These are phyloP conservation scores for Bubo blakistoni DNA, from an alignment of 2,113 vertebrate genomes.

Conservation along the genomic window DNA sequence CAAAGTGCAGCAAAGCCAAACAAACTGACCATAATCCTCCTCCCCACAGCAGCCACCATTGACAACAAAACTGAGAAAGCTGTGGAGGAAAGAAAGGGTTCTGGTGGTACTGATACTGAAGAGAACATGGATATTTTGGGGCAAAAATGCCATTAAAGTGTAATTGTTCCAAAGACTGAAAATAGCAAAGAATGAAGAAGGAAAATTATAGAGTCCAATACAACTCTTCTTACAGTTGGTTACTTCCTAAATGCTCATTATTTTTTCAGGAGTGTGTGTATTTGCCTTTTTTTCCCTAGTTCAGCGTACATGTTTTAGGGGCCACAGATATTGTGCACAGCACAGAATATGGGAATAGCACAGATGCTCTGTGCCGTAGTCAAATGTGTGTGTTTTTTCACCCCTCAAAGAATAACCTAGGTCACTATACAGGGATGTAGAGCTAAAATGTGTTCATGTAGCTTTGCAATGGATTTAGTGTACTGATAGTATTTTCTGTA, in stretches of 20 bases:
- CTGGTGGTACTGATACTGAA: not conserved
- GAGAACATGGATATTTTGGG: not conserved
- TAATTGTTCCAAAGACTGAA: not conserved
- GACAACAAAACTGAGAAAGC: not conserved
- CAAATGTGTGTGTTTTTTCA: not conserved
- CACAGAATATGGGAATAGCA: not conserved
- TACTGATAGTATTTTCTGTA: not conserved
- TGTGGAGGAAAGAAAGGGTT: not conserved
- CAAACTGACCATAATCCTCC: not conserved
- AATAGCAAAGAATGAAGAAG: not conserved
- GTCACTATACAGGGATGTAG: not conserved
- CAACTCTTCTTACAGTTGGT: not conserved
- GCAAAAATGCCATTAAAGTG: not conserved
- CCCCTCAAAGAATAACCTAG: not conserved
- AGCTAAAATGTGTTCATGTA: not conserved
- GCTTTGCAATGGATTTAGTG: not conserved
- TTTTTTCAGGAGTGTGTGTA: not conserved
- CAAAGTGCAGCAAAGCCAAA: not conserved
- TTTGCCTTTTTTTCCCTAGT: not conserved
- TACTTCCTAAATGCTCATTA: not conserved
- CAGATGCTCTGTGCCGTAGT: not conserved
- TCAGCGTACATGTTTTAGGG: not conserved
- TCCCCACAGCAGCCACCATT: not conserved
- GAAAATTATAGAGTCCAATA: not conserved
- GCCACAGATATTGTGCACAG: not conserved